phyloP scores from a whole-genome alignment of 2,888 invertebrate genomes.

The Clostera curtula region DNA sequence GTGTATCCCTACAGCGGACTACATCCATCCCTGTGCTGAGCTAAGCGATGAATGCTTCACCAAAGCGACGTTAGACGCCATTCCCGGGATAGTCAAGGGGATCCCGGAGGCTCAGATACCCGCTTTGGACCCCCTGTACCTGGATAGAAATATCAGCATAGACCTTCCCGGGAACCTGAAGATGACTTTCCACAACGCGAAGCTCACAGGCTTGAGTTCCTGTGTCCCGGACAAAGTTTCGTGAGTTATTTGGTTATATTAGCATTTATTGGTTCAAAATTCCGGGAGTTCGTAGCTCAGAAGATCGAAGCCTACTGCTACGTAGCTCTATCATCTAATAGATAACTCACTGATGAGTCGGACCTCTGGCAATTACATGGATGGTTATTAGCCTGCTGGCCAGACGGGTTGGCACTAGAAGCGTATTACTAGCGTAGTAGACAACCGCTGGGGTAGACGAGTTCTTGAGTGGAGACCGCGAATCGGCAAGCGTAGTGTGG shows the following conservation, averaged over 20 bases:
- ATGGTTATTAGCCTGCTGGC: no score
- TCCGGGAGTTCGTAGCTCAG: no score
- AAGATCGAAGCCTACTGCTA: no score
- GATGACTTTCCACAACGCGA: constrained; percentile 66
- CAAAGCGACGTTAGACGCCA: constrained; percentile 56
- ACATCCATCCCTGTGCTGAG: constrained; percentile 60
- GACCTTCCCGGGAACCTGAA: constrained; percentile 57
- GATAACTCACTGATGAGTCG: no score
- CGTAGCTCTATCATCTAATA: no score
- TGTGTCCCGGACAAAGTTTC: constrained; percentile 63
- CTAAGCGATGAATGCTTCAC: constrained; percentile 64
- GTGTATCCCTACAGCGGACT: constrained; percentile 42
- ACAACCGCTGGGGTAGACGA: no score
- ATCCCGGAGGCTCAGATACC: constrained; percentile 62
- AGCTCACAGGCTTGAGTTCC: constrained; percentile 48
- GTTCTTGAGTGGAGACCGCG: no score
- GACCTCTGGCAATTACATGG: no score
- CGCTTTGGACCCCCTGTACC: constrained; percentile 47
- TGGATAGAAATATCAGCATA: constrained; percentile 61
- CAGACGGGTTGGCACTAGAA: no score
- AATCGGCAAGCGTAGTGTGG: no score
- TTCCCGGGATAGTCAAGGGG: constrained; percentile 60
- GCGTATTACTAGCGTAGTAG: no score
- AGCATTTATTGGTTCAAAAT: constrained; percentile 1
- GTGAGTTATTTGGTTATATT: constrained; percentile 36